These are phyloP conservation scores for Harpagifer antarcticus DNA, from an alignment of 2,797 vertebrate genomes.

Conservation along the genomic window DNA sequence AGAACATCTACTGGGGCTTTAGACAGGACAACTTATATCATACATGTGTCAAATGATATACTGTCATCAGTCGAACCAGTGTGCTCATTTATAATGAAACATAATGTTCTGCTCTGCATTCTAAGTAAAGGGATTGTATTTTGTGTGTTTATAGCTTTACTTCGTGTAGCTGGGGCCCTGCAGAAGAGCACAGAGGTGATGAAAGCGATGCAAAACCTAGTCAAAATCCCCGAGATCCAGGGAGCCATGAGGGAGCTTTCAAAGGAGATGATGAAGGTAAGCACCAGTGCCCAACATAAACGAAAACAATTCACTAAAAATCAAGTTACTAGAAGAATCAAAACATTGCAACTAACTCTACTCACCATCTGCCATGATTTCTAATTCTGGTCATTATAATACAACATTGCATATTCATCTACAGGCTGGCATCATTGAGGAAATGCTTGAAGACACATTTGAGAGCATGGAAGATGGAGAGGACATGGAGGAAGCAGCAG, in stretches of 20 bases:
- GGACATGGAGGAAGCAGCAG: constrained; percentile 97
- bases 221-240: constrained; percentile 98
- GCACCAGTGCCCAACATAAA: constrained; percentile 21
- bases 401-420: not conserved
- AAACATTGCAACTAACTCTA: not conserved
- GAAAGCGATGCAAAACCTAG: constrained; percentile 97
- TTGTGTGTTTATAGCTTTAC: constrained; percentile 84
- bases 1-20: not conserved
- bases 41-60: not conserved
- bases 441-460: constrained; percentile 98
- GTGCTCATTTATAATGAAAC: not conserved
- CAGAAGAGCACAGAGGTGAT: constrained; percentile 99
- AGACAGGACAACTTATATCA: not conserved
- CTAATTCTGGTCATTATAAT: not conserved
- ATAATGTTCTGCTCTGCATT: not conserved
- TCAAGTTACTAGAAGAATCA: not conserved
- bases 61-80: not conserved
- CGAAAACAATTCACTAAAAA: not conserved
- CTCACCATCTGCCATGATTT: not conserved
- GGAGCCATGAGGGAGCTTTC: constrained; percentile 97
- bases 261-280: constrained; percentile 99
- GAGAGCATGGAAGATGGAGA: constrained; percentile 97
- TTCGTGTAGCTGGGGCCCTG: constrained; percentile 92
- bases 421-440: constrained; percentile 93
- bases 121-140: constrained; percentile 16